Evolutionary conservation across 2,113 vertebrate genomes (phyloP), one percentile per base, ranked within the genome.

Genomic region (Anseranas semipalmata): DNA sequence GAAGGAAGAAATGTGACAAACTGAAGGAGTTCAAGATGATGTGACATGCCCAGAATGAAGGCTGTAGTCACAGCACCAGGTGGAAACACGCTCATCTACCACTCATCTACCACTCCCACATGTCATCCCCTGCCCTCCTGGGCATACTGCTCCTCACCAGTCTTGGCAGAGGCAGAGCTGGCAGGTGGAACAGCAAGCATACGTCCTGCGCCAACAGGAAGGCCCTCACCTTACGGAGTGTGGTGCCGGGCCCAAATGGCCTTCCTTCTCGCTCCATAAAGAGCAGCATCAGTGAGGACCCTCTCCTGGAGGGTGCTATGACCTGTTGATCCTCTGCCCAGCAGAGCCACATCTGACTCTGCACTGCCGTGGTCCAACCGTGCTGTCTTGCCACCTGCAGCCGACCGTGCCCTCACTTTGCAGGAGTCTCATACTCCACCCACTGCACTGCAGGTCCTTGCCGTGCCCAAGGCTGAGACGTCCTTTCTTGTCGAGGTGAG

Each of bases 401-500:
- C 21, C 2, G 0, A 41, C 62, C 25, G 21, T 59, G 41, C 43
- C 48, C 50, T 52, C 35, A 7, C 52, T 22, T 43, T 50, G 37
- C 67, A 72, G 52, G 3, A 39, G 6, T 32, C 10, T n/a, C 5
- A 1, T 15, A 19, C 46, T 33, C 43, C 81, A 80, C 1, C 11
- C 50, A 18, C 67, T 4, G 5, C 0, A 0, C 15, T 41, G 53
- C 45, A 28, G 39, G 55, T 16, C 55, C 30, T 60, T 53, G 70
- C 52, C 4, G 0, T 48, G 60, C 41, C 52, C 66, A 45, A 32
- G 67, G 17, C 39, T 21, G 15, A n/a, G 85, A 2, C 60, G 66
- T n/a, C 45, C 4, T 0, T 24, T 28, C 20, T 4, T 4, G 11
- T 8, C 0, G 0, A 62, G 56, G 27, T 7, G 3, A 77, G 48